Evolutionary conservation across 2,113 vertebrate genomes (phyloP).

Genomic region (Neoarius graeffei): DNA sequence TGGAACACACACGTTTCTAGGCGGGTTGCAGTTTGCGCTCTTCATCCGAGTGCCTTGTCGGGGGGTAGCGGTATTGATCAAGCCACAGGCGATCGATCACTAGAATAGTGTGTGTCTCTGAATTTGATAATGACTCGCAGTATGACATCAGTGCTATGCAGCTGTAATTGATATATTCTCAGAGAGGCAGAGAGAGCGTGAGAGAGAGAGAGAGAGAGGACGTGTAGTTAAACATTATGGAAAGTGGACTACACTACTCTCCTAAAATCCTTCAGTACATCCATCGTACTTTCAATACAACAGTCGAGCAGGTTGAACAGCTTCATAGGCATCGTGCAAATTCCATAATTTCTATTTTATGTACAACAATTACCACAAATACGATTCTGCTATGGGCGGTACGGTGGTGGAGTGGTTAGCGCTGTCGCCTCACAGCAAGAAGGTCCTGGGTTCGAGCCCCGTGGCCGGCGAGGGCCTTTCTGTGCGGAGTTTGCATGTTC

Average conservation of each 20-base stretch:
- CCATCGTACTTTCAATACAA: background rate
- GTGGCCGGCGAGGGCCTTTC: too few relatives aligned
- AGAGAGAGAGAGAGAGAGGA: background rate
- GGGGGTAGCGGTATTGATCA: slow-evolving; percentile 76
- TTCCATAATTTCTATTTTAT: background rate
- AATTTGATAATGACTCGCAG: slow-evolving; percentile 82
- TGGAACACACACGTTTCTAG: slow-evolving; percentile 60
- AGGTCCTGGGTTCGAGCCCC: too few relatives aligned
- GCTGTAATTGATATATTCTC: slow-evolving; percentile 77
- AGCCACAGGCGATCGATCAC: slow-evolving; percentile 77
- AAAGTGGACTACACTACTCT: background rate
- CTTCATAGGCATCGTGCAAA: too few relatives aligned
- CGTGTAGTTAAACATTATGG: slow-evolving; percentile 3
- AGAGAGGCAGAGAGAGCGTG: slow-evolving; percentile 24
- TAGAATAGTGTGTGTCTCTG: slow-evolving; percentile 74
- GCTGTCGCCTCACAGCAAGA: too few relatives aligned
- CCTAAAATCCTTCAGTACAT: background rate
- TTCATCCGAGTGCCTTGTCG: slow-evolving; percentile 72
- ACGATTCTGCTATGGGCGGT: too few relatives aligned
- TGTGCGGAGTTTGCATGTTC: too few relatives aligned
- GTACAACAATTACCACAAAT: background rate
- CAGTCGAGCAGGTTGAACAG: background rate
- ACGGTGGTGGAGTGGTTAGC: too few relatives aligned
- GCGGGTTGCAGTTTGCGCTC: slow-evolving; percentile 67
- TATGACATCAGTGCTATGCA: slow-evolving; percentile 73